Conservation (phyloP, 2,888 invertebrate genomes). For the Anagyrus pseudococci region DNA sequence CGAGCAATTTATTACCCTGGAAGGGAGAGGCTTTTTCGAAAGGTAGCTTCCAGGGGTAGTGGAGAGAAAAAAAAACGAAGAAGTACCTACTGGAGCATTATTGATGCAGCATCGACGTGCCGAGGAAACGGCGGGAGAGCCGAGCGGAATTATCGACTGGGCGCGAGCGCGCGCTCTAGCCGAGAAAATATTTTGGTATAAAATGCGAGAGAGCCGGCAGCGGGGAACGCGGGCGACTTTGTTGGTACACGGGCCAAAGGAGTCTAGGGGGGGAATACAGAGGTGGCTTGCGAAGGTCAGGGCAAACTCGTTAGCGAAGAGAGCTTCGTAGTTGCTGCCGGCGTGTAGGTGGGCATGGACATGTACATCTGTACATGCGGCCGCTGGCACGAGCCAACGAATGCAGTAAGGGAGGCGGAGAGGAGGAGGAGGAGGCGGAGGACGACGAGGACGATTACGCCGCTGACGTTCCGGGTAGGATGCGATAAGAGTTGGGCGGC, state of each 20-base stretch:
- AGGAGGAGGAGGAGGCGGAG: neutral
- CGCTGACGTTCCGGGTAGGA: neutral
- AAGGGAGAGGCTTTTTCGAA: no score
- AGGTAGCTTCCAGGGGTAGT: no score
- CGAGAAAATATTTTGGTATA: constrained; percentile 5
- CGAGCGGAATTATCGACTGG: neutral
- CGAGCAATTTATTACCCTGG: no score
- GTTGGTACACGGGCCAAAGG: neutral
- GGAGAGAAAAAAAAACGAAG: no score
- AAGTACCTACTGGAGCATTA: no score
- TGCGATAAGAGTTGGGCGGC: constrained; percentile 26
- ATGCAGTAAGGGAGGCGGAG: neutral
- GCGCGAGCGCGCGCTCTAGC: neutral
- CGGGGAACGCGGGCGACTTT: no score
- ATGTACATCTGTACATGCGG: neutral
- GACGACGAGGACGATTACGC: constrained; percentile 13
- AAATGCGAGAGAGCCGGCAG: no score
- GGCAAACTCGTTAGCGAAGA: constrained; percentile 19
- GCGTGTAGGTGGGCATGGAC: no score
- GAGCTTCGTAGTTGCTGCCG: neutral
- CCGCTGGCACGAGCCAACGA: neutral
- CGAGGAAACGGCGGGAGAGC: neutral
- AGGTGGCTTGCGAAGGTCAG: constrained; percentile 13
- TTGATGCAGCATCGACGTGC: neutral
- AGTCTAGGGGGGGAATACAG: neutral